Conservation (phyloP, 2,888 invertebrate genomes). For the Ceramica pisi region DNA sequence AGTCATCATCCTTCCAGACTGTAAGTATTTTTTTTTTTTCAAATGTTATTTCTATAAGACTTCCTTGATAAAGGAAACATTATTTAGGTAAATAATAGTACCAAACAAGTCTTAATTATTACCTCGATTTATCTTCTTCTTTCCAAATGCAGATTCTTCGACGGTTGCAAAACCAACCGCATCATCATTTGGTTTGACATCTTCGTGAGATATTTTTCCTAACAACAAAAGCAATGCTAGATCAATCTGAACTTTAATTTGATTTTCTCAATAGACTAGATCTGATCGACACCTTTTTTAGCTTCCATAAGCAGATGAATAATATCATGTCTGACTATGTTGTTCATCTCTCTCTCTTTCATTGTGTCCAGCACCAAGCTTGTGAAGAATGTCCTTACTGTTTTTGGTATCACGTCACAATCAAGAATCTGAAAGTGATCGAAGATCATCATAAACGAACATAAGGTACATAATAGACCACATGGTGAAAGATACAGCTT, state of each 20-base stretch:
- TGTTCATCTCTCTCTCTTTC: slow-evolving; percentile 76
- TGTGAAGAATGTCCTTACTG: slow-evolving; percentile 74
- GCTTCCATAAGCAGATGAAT: slow-evolving; percentile 91
- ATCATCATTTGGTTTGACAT: slow-evolving; percentile 65
- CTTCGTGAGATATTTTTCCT: slow-evolving; percentile 72
- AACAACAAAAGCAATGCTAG: not conserved
- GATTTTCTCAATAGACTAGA: not conserved
- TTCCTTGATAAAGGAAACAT: no score
- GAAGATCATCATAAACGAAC: not conserved
- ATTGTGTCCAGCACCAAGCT: slow-evolving; percentile 80
- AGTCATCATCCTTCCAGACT: slow-evolving; percentile 74
- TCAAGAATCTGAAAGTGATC: slow-evolving; percentile 63
- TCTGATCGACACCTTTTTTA: slow-evolving; percentile 78
- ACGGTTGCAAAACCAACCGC: slow-evolving; percentile 84
- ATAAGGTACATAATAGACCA: not conserved
- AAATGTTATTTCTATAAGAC: no score
- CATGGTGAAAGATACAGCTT: not conserved
- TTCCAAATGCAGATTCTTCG: slow-evolving; percentile 81
- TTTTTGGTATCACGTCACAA: slow-evolving; percentile 63
- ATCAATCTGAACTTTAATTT: not conserved
- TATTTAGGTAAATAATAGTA: no score
- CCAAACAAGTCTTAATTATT: no score
- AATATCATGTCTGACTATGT: slow-evolving; percentile 88
- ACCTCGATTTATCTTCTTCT: slow-evolving; percentile 75
- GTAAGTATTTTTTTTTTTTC: no score